Conservation (phyloP, 2,113 vertebrate genomes). For the Ploceus nigricollis region DNA sequence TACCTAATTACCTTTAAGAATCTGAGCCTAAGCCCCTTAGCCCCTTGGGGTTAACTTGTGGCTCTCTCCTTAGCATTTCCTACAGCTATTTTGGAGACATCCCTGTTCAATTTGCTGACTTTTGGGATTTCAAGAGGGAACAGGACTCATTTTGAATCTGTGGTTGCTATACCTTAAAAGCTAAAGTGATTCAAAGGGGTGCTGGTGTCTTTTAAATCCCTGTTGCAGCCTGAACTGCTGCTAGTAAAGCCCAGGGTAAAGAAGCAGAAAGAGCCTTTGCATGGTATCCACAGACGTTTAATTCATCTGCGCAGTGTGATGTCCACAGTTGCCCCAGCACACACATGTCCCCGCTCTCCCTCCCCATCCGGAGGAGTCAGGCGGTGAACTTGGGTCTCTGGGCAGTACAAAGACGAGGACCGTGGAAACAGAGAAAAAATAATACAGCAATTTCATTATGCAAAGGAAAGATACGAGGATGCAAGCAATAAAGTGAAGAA, state of each 20-base stretch:
- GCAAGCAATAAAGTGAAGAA: slow-evolving; percentile 83
- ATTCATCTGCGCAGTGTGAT: too few species aligned
- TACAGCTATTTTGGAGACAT: background rate
- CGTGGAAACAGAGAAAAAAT: too few species aligned
- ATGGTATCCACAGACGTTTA: too few species aligned
- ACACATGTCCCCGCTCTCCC: too few species aligned
- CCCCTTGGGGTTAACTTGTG: slow-evolving; percentile 22
- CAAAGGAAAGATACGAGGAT: slow-evolving; percentile 85
- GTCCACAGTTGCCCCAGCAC: too few species aligned
- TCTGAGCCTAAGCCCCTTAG: slow-evolving; percentile 31
- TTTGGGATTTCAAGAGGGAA: background rate
- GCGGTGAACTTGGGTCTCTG: too few species aligned
- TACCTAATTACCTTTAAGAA: slow-evolving; percentile 54
- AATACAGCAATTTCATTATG: too few species aligned
- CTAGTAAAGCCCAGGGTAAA: too few species aligned
- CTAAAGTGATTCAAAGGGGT: background rate
- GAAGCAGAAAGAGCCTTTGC: too few species aligned
- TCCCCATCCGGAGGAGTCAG: too few species aligned
- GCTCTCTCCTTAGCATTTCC: background rate
- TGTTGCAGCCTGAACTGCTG: too few species aligned
- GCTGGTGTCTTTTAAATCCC: background rate
- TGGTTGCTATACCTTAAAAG: background rate
- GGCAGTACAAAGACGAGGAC: too few species aligned
- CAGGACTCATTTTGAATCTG: background rate
- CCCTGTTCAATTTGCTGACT: background rate